Percentiles rank a stretch among this genome's conserved stretches.
These are phyloP conservation scores for Gymnogyps californianus DNA, from an alignment of 2,113 vertebrate genomes.

Conservation along the genomic window DNA sequence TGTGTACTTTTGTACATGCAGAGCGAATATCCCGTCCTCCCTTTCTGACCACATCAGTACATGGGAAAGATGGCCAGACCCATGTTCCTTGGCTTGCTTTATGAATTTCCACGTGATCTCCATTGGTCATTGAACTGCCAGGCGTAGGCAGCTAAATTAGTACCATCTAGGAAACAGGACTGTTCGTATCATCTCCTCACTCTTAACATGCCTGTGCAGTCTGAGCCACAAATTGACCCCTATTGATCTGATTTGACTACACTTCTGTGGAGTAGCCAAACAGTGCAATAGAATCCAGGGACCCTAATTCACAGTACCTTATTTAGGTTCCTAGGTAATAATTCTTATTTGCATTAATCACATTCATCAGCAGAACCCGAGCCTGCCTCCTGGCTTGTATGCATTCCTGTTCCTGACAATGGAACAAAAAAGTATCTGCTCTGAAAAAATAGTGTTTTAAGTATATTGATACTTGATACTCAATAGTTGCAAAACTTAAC, in stretches of 20 bases:
- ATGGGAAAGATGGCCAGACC: neutral
- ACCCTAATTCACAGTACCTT: neutral
- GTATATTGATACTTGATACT: conserved; percentile 48
- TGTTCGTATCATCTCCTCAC: neutral
- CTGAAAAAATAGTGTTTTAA: neutral
- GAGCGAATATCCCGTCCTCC: neutral
- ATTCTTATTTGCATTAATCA: conserved; percentile 21
- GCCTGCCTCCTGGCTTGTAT: neutral
- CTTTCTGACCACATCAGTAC: neutral
- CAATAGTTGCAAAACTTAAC: conserved; percentile 62
- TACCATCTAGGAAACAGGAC: neutral
- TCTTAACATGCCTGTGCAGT: neutral
- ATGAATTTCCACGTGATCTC: neutral
- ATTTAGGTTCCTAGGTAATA: neutral
- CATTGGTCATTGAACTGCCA: neutral
- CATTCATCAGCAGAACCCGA: neutral
- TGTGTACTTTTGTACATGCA: neutral
- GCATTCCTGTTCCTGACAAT: neutral
- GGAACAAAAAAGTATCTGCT: neutral
- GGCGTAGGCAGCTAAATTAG: neutral
- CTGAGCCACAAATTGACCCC: neutral
- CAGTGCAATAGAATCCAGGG: neutral
- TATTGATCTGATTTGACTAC: conserved; percentile 12
- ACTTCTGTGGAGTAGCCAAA: neutral
- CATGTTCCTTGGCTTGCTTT: neutral